Percentiles rank a stretch among this genome's conserved stretches.
Evolutionary conservation across 2,797 vertebrate species (phyloP).

Genomic region (Podarcis lilfordi): DNA sequence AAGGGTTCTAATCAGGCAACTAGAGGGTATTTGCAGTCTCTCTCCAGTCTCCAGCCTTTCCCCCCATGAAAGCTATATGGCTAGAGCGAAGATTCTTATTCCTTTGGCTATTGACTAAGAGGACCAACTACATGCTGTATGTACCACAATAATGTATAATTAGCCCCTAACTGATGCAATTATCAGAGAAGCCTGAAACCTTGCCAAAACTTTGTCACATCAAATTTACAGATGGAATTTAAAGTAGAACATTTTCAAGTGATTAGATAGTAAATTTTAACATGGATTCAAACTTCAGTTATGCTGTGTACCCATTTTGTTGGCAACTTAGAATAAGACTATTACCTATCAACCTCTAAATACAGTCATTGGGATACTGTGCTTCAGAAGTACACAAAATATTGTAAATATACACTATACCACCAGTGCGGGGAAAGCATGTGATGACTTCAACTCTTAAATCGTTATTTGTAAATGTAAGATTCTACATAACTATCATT

Average conservation of each 20-base stretch:
- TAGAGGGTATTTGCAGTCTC: neutral
- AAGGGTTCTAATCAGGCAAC: neutral
- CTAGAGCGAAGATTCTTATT: neutral
- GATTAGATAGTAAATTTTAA: rapidly evolving
- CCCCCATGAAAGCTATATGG: neutral
- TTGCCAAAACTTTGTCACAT: neutral
- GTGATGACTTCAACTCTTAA: neutral
- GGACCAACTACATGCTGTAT: neutral
- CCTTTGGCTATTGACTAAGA: neutral
- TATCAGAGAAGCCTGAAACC: neutral
- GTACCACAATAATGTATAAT: neutral
- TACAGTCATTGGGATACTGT: neutral
- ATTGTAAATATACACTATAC: rapidly evolving
- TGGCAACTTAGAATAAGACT: neutral
- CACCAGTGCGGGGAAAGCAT: rapidly evolving
- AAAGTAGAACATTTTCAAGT: neutral
- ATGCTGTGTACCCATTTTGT: neutral
- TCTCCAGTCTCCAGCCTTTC: neutral
- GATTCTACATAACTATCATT: neutral
- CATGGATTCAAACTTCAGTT: rapidly evolving
- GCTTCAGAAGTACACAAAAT: rapidly evolving
- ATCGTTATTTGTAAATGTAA: neutral
- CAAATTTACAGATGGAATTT: neutral
- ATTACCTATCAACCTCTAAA: neutral
- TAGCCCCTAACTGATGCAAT: neutral